A percentile compares a stretch with the other conserved stretches of the same genome.
These are phyloP conservation scores for Potamarius usumacintae DNA, from an alignment of 2,113 vertebrate genomes.

Conservation along the genomic window DNA sequence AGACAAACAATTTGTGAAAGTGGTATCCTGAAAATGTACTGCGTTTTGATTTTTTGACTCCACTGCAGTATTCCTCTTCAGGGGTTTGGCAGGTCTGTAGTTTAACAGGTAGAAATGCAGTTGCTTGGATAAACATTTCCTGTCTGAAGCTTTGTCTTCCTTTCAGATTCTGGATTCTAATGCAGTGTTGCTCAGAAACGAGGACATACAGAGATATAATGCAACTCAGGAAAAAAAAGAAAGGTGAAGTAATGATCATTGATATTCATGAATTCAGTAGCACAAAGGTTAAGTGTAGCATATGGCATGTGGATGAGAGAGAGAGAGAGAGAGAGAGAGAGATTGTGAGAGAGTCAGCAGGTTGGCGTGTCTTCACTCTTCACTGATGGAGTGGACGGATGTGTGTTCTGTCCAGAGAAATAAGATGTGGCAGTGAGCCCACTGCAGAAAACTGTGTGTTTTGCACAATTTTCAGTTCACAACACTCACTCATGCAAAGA, in stretches of 20 bases:
- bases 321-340: background rate
- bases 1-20: background rate
- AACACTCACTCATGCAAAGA: background rate
- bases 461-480: conserved; percentile 10
- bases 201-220: background rate
- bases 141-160: background rate
- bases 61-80: background rate
- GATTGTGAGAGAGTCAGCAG: background rate
- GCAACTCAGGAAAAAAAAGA: background rate
- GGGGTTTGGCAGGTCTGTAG: background rate
- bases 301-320: conserved; percentile 14
- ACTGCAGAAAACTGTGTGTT: background rate
- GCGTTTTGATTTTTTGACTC: background rate
- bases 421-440: conserved; percentile 4
- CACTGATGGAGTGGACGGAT: background rate
- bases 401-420: conserved; percentile 5
- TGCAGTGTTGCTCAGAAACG: background rate
- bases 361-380: background rate
- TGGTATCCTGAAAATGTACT: background rate
- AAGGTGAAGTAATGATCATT: conserved; percentile 18
- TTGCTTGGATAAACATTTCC: background rate
- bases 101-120: background rate
- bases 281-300: conserved; percentile 20
- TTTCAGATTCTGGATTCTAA: background rate
- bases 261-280: background rate